phyloP scores from a whole-genome alignment of 2,113 vertebrate species.

The Chamaetylas fuelleborni region DNA sequence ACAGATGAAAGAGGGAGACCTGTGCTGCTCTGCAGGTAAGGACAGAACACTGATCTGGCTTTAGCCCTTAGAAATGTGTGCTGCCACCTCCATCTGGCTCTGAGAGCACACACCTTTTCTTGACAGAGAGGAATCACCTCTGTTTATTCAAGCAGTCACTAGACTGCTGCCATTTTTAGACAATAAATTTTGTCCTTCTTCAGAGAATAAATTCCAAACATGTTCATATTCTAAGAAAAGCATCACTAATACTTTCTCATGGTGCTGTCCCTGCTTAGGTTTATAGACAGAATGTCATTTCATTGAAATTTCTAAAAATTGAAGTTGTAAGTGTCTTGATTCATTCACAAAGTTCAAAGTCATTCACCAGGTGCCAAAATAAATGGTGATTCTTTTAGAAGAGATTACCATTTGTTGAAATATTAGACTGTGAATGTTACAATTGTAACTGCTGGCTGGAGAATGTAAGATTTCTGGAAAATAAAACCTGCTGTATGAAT shows the following conservation, averaged over 20 bases:
- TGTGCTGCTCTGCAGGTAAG: neutral
- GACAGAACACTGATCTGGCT: neutral
- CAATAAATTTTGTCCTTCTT: neutral
- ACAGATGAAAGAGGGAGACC: slow-evolving; percentile 47
- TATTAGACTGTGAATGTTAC: neutral
- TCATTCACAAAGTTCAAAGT: neutral
- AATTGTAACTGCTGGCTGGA: neutral
- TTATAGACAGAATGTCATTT: neutral
- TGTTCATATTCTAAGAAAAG: neutral
- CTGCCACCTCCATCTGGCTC: slow-evolving; percentile 68
- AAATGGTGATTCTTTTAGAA: neutral
- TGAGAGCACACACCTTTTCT: slow-evolving; percentile 51
- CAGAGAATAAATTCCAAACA: neutral
- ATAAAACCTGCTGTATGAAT: neutral
- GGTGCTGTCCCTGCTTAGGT: neutral
- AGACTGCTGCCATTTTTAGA: neutral
- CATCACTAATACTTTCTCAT: neutral
- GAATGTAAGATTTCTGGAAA: neutral
- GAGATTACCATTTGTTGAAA: neutral
- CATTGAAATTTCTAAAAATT: neutral
- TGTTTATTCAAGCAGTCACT: neutral
- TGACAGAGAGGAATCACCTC: neutral
- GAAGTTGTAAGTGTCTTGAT: neutral
- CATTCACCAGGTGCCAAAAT: neutral
- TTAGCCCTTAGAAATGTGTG: slow-evolving; percentile 68